These are phyloP conservation scores for Rhinopomastus cyanomelas DNA, from an alignment of 2,113 vertebrate species.

Conservation along the genomic window DNA sequence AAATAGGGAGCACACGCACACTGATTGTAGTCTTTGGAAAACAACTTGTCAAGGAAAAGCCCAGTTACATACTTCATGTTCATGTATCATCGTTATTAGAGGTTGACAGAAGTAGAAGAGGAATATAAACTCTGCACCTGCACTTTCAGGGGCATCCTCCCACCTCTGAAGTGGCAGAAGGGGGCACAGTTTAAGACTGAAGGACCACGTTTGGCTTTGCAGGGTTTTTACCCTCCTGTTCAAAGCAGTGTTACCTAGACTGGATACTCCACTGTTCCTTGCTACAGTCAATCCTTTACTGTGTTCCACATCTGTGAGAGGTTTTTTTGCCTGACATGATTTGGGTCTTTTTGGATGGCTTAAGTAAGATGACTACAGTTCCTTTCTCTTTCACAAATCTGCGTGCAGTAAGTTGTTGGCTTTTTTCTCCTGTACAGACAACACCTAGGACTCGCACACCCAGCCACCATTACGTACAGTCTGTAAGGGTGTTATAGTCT, in stretches of 20 bases:
- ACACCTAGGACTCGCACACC: background rate
- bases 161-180: background rate
- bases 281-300: background rate
- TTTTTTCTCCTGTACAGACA: background rate
- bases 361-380: background rate
- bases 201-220: background rate
- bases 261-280: background rate
- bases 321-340: background rate
- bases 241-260: background rate
- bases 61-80: background rate
- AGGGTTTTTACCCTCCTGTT: background rate
- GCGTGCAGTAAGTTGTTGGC: background rate
- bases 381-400: background rate
- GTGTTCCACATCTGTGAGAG: background rate
- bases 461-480: background rate
- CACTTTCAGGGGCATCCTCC: background rate
- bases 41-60: background rate
- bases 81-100: background rate
- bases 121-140: background rate
- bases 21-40: background rate
- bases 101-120: background rate
- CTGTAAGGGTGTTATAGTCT: no score
- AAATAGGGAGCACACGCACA: background rate
- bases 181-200: background rate
- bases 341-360: background rate